Evolutionary conservation across 2,888 invertebrate species (phyloP).

Genomic region (Eucera pruinosa): DNA sequence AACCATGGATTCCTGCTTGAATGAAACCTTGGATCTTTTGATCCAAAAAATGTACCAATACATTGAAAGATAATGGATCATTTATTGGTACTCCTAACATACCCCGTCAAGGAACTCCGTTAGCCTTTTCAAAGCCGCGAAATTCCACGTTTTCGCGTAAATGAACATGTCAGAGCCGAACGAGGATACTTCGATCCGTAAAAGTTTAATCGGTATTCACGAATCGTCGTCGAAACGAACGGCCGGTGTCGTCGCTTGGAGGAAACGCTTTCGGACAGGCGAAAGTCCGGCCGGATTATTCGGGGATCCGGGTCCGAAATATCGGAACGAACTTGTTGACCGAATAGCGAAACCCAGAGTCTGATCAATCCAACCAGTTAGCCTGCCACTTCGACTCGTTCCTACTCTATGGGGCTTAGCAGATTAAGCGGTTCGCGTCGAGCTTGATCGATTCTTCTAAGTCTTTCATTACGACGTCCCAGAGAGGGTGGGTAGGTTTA

Average conservation of each 20-base stretch:
- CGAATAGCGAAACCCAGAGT: slow-evolving; percentile 62
- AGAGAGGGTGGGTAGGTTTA: slow-evolving; percentile 77
- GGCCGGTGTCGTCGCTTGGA: slow-evolving; percentile 32
- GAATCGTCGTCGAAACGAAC: slow-evolving; percentile 40
- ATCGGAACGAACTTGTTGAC: slow-evolving; percentile 79
- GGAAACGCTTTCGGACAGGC: slow-evolving; percentile 73
- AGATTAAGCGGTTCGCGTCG: slow-evolving; percentile 81
- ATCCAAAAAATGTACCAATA: too few species aligned
- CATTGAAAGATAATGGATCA: too few species aligned
- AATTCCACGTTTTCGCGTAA: not conserved
- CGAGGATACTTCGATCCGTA: slow-evolving; percentile 37
- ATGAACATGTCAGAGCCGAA: not conserved
- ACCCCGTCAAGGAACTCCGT: not conserved
- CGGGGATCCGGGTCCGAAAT: slow-evolving; percentile 69
- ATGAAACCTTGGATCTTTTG: too few species aligned
- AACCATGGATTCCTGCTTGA: too few species aligned
- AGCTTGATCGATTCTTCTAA: slow-evolving; percentile 84
- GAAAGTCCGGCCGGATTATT: slow-evolving; percentile 80
- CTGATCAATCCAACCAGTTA: slow-evolving; percentile 70
- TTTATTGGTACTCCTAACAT: too few species aligned
- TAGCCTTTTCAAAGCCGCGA: not conserved
- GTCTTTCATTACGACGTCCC: slow-evolving; percentile 83
- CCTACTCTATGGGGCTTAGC: slow-evolving; percentile 77
- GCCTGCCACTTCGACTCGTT: slow-evolving; percentile 68
- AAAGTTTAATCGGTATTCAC: slow-evolving; percentile 58